These are phyloP conservation scores for Agriopis aurantiaria DNA, from an alignment of 2,888 invertebrate genomes.

Conservation along the genomic window DNA sequence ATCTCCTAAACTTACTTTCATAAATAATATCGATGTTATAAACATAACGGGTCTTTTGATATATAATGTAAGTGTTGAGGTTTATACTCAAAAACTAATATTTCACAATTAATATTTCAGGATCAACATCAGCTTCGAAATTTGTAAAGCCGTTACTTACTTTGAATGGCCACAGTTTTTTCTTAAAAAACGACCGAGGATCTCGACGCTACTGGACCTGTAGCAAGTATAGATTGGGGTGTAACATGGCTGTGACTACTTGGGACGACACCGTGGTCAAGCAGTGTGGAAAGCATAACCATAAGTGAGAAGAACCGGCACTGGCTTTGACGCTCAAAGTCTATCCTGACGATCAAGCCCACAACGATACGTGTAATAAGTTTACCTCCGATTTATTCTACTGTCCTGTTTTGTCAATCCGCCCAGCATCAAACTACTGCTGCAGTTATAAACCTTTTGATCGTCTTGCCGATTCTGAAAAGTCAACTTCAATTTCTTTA, in stretches of 20 bases:
- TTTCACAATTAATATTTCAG: slow-evolving; percentile 32
- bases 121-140: slow-evolving; percentile 33
- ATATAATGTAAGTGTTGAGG: neutral
- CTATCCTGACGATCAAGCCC: neutral
- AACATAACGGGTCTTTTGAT: neutral
- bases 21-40: neutral
- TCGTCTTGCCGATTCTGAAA: neutral
- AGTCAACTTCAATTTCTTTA: slow-evolving; percentile 1
- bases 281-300: slow-evolving; percentile 45
- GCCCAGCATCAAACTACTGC: slow-evolving; percentile 3
- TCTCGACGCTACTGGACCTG: slow-evolving; percentile 51
- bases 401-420: slow-evolving; percentile 5
- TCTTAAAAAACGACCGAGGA: slow-evolving; percentile 47
- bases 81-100: neutral
- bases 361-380: neutral
- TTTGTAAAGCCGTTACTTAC: slow-evolving; percentile 52
- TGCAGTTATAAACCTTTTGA: neutral
- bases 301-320: slow-evolving; percentile 20
- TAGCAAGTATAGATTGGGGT: slow-evolving; percentile 51
- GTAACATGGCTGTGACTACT: slow-evolving; percentile 49
- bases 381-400: slow-evolving; percentile 12
- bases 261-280: slow-evolving; percentile 45
- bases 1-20: neutral
- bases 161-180: slow-evolving; percentile 50
- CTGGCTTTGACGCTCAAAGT: neutral